Evolutionary conservation across 2,113 vertebrate species (phyloP).

Genomic region (Aptenodytes forsteri): DNA sequence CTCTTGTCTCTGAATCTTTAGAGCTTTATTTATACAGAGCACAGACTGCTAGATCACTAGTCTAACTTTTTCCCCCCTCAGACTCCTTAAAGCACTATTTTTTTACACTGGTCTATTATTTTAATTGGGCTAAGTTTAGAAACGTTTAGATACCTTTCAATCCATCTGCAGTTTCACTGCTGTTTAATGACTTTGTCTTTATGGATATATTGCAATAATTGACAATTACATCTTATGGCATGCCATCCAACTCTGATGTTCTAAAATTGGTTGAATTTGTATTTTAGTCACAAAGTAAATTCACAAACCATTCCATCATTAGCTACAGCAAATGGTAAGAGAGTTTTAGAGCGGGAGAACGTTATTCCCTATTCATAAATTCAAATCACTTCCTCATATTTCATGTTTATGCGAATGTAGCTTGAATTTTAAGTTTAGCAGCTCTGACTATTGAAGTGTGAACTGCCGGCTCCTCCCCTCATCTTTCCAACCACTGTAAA

Average conservation of each 20-base stretch:
- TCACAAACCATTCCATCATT: not conserved
- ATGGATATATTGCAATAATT: constrained; percentile 9
- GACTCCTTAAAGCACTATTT: not conserved
- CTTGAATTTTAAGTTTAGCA: constrained; percentile 5
- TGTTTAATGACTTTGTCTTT: constrained; percentile 26
- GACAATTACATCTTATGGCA: not conserved
- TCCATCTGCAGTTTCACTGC: not conserved
- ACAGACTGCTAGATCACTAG: not conserved
- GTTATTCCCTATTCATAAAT: constrained; percentile 34
- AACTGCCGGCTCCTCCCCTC: not conserved
- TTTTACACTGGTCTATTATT: not conserved
- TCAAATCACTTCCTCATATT: not conserved
- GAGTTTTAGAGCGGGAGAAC: not conserved
- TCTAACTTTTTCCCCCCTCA: not conserved
- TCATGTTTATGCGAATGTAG: not conserved
- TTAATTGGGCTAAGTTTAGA: constrained; percentile 36
- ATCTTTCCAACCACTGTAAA: not conserved
- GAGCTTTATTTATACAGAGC: constrained; percentile 39
- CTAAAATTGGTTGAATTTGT: not conserved
- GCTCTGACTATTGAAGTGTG: not conserved
- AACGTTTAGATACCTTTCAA: constrained; percentile 4
- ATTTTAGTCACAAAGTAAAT: constrained; percentile 35
- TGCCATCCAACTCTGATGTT: not conserved
- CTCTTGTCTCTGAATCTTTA: constrained; percentile 8
- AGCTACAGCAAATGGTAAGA: not conserved